A percentile compares a stretch with the other conserved stretches of the same genome.
Evolutionary conservation across 2,797 vertebrate species (phyloP).

Genomic region (Ispidina picta): DNA sequence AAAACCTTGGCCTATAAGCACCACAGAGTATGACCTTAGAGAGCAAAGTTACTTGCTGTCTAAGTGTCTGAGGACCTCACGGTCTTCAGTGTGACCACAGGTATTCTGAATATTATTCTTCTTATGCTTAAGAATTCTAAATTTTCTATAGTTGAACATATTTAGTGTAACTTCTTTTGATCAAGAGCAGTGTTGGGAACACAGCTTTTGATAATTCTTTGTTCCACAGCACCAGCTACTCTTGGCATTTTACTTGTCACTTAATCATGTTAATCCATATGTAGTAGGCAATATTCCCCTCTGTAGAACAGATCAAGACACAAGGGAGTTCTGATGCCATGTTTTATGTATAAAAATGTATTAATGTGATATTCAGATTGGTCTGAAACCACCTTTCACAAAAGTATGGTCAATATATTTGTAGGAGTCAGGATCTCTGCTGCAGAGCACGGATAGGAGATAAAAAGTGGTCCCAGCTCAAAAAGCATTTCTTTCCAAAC

Average conservation of each 20-base stretch:
- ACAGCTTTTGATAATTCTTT: background rate
- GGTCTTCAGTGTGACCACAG: background rate
- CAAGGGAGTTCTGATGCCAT: background rate
- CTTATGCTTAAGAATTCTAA: background rate
- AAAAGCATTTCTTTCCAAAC: background rate
- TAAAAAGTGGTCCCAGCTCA: background rate
- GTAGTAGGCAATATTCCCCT: background rate
- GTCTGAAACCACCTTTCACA: background rate
- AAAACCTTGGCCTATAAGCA: background rate
- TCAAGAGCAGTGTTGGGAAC: background rate
- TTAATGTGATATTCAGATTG: background rate
- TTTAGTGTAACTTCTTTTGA: background rate
- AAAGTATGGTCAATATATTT: background rate
- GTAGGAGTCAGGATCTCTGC: background rate
- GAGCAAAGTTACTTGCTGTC: background rate
- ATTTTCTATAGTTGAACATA: background rate
- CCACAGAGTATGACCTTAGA: background rate
- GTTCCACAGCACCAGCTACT: background rate
- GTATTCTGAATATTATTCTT: background rate
- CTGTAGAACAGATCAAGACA: background rate
- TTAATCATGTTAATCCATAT: background rate
- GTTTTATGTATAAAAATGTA: background rate
- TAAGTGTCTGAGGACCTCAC: background rate
- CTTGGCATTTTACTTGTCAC: background rate
- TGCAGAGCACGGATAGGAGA: background rate